Base-by-base conservation (phyloP, 2,797 vertebrate species). In the Pangasius sanitwongsei region DNA sequence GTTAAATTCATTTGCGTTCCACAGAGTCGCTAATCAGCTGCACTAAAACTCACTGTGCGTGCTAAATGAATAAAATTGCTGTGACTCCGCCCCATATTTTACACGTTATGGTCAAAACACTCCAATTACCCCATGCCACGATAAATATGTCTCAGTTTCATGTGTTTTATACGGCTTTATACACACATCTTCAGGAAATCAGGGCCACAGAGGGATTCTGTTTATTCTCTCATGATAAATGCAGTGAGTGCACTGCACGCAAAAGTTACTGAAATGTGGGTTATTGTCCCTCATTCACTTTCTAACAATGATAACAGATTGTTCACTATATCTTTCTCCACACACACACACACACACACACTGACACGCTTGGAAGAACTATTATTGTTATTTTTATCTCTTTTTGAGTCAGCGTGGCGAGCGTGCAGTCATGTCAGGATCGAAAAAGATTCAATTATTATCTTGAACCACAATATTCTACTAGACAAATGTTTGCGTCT, bases 381-480 rank as follows among this genome's bases (percentile, higher is more conserved):
- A 59, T 25, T 48, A 81, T 25, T 59, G 20, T 81, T 81, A 59
- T 81, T 59, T 57, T 80, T 31, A 80, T 59, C 78, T 59, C 15
- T n/a, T n/a, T 78, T 53, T 53, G 28, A 53, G 28, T 44, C n/a
- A 34, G 25, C 8, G 9, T 77, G 48, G 25, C 18, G 1, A 77
- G 44, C n/a, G 16, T 53, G 74, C 25, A 80, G 28, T 80, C n/a
- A 1, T n/a, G 53, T 34, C n/a, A 23, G 77, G 74, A 81, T 57
- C 5, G 4, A 57, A 81, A 81, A 37, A 37, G 50, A 81, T 20
- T 81, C 34, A 11, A 59, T 37, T 12, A 59, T 59, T 81, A 34
- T 23, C 53, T 23, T 16, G 4, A 34, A 20, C 50, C 53, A 57
- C n/a, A 57, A 23, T 57, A 80, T 8, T 41, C 16, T 20, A 4